A percentile compares a stretch with the other conserved stretches of the same genome.
These are phyloP conservation scores for Drosophila mercatorum DNA, from an alignment of 2,888 invertebrate species.

Conservation along the genomic window DNA sequence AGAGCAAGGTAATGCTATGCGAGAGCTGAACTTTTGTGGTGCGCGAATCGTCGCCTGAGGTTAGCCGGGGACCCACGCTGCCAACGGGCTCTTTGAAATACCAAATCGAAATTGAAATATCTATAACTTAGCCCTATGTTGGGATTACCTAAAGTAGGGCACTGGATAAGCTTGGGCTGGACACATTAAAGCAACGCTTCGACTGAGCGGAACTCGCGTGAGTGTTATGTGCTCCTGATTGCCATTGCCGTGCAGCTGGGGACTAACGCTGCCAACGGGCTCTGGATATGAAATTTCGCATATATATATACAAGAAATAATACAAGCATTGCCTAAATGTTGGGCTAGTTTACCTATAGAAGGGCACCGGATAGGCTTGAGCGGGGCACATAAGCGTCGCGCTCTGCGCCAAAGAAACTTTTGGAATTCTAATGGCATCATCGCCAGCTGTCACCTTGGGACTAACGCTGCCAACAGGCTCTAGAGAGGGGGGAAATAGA, in stretches of 20 bases:
- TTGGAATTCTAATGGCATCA: conserved; percentile 85
- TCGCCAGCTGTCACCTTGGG: conserved; percentile 90
- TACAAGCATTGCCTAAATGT: conserved; percentile 47
- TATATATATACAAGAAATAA: not conserved
- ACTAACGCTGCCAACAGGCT: conserved; percentile 86
- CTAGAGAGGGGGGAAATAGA: conserved; percentile 64
- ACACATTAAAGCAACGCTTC: conserved; percentile 88
- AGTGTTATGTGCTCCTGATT: conserved; percentile 87
- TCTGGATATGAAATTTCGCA: conserved; percentile 61
- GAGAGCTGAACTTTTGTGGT: conserved; percentile 85
- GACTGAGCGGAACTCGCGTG: conserved; percentile 85
- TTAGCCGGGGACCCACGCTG: conserved; percentile 87
- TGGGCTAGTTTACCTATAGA: conserved; percentile 87
- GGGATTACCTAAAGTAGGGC: conserved; percentile 88
- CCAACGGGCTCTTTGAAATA: conserved; percentile 85
- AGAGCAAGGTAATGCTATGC: conserved; percentile 86
- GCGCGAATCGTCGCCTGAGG: conserved; percentile 88
- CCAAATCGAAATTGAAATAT: not conserved
- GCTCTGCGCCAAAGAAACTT: conserved; percentile 85
- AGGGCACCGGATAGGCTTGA: conserved; percentile 90
- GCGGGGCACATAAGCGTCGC: conserved; percentile 90
- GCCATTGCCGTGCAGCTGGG: conserved; percentile 88
- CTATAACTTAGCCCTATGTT: conserved; percentile 34
- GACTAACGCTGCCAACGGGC: conserved; percentile 87
- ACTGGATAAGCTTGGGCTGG: conserved; percentile 90